Evolutionary conservation across 1,140 invertebrate genomes (phyloP), one percentile per base, ranked within the genome.

Genomic region (Rhopalosiphum padi): DNA sequence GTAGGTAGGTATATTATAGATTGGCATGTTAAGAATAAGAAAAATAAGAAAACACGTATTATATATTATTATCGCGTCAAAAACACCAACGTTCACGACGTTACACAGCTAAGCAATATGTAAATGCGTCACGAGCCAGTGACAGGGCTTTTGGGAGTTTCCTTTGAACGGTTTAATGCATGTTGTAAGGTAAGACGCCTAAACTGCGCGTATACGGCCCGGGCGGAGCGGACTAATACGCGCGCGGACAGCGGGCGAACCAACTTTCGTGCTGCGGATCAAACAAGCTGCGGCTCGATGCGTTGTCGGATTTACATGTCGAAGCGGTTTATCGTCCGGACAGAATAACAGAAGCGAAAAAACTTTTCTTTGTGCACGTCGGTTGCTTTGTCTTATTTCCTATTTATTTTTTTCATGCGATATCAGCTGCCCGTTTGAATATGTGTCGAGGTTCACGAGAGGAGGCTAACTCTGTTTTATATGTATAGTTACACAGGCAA

Each of bases 271-370:
- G 60, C 25, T 21, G 89, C 55, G 53, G 89, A 90, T 90, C 89
- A 90, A 90, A 90, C 55, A n/a, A 43, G 43, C 46, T 35, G 88
- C 43, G 60, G 43, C 51, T 91, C 55, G 90, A 77, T 43, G 91
- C 30, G 77, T 92, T 85, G 77, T 85, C 77, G 91, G 91, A 92
- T 92, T 92, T 92, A 53, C 91, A 92, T 85, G 91, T 92, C 91
- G 68, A 41, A 85, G 51, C 91, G 77, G 91, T 51, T 92, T 92
- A 92, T 85, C 91, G 77, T 92, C 30, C 15, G 41, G 60, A 41
- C 30, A 18, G n/a, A 30, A 89, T 4, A 23, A 9, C 18, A 37
- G 9, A 41, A 89, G 25, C 22, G 22, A 8, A 55, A 25, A 90
- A 90, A 55, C 53, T 90, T 60, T 90, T 90, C 88, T 90, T 90